Evolutionary conservation across 2,797 vertebrate genomes (phyloP).

Genomic region (Neomorphus geoffroyi): DNA sequence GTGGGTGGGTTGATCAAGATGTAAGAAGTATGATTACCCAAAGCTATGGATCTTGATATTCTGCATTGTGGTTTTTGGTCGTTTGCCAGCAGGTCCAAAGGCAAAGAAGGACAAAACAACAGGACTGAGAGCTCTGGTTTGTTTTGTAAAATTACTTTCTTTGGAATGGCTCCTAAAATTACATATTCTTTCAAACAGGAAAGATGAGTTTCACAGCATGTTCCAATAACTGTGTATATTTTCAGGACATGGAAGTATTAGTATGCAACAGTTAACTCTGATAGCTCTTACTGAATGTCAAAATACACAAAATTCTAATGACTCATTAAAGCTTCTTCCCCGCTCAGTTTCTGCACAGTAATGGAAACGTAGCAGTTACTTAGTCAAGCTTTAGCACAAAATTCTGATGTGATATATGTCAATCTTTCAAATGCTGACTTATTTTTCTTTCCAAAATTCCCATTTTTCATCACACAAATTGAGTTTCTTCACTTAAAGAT

Average conservation of each 20-base stretch:
- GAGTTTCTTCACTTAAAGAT: neutral
- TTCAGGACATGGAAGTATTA: neutral
- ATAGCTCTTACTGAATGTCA: neutral
- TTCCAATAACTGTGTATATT: neutral
- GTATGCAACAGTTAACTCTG: neutral
- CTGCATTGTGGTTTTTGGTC: neutral
- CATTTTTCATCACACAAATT: neutral
- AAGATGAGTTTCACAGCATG: neutral
- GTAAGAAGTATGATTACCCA: neutral
- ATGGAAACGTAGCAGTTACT: neutral
- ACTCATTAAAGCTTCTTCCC: constrained; percentile 3
- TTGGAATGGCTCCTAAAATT: constrained; percentile 30
- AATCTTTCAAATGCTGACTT: neutral
- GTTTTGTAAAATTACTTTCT: neutral
- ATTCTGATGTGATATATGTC: neutral
- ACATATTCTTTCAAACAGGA: neutral
- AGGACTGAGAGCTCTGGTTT: neutral
- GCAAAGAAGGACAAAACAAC: constrained; percentile 21
- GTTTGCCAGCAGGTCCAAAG: constrained; percentile 30
- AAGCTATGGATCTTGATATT: neutral
- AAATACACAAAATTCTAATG: neutral
- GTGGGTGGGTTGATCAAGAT: neutral
- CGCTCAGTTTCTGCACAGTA: neutral
- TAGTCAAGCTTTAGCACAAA: neutral
- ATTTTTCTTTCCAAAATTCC: neutral